Evolutionary conservation across 2,113 vertebrate species (phyloP).

Genomic region (Lepidothrix coronata): DNA sequence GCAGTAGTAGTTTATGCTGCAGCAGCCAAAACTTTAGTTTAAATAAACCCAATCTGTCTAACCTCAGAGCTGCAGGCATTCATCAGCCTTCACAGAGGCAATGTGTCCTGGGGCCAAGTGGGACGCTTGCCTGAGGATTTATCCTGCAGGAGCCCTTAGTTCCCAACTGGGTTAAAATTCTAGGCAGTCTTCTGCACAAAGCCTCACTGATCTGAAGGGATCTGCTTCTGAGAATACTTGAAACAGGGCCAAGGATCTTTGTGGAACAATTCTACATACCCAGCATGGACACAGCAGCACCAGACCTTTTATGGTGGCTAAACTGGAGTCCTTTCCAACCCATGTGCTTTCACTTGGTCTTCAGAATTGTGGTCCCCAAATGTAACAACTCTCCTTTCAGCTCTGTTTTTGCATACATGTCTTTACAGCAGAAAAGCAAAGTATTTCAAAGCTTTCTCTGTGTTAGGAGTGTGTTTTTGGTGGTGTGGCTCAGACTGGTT

Average conservation of each 20-base stretch:
- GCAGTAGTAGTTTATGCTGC: slow-evolving; percentile 57
- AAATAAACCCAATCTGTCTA: slow-evolving; percentile 56
- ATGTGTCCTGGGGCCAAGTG: slow-evolving; percentile 1
- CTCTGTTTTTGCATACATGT: not conserved
- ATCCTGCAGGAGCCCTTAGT: not conserved
- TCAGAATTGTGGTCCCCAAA: not conserved
- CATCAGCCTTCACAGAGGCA: slow-evolving; percentile 39
- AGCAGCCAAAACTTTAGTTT: slow-evolving; percentile 54
- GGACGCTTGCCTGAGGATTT: slow-evolving; percentile 32
- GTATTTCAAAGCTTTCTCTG: not conserved
- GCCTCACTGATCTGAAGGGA: not conserved
- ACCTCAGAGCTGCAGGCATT: slow-evolving; percentile 41
- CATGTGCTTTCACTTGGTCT: not conserved
- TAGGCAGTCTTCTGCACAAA: slow-evolving; percentile 32
- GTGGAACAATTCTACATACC: not conserved
- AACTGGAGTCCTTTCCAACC: not conserved
- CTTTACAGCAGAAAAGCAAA: not conserved
- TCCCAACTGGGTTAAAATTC: slow-evolving; percentile 18
- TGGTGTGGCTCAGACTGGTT: not conserved
- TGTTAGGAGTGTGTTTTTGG: not conserved
- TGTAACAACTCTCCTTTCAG: not conserved
- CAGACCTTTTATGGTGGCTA: not conserved
- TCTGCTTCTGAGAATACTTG: not conserved
- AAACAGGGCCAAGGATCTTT: not conserved
- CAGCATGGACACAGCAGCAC: not conserved